Percentiles rank a stretch among this genome's conserved stretches.
Evolutionary conservation across 2,113 vertebrate genomes (phyloP).

Genomic region (Poeciliopsis occidentalis): DNA sequence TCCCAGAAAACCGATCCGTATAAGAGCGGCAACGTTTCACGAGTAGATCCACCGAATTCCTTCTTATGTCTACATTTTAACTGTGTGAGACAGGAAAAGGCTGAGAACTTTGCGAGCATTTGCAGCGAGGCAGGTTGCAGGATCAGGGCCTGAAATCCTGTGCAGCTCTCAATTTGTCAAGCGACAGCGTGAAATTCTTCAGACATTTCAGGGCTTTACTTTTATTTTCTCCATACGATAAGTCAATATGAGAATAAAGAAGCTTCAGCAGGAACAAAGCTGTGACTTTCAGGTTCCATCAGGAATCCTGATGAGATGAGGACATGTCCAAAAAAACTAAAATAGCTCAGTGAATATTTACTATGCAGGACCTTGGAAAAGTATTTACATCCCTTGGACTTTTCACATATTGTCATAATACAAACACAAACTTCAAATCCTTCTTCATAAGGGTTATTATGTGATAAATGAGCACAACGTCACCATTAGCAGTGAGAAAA

Average conservation of each 20-base stretch:
- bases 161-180: neutral
- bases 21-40: neutral
- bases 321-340: neutral
- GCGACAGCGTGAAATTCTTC: neutral
- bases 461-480: too few species aligned
- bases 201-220: conserved; percentile 11
- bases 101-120: neutral
- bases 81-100: neutral
- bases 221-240: conserved; percentile 5
- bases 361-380: neutral
- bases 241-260: conserved; percentile 16
- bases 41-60: neutral
- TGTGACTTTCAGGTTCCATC: neutral
- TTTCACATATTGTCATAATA: neutral
- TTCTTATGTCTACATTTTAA: neutral
- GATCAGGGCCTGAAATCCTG: neutral
- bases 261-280: neutral
- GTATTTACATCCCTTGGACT: too few species aligned
- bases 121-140: neutral
- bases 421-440: neutral
- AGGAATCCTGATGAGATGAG: too few species aligned
- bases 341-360: neutral
- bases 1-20: too few species aligned
- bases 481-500: too few species aligned
- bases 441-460: neutral